These are phyloP conservation scores for Eristalinus aeneus DNA, from an alignment of 2,888 invertebrate species.

Conservation along the genomic window DNA sequence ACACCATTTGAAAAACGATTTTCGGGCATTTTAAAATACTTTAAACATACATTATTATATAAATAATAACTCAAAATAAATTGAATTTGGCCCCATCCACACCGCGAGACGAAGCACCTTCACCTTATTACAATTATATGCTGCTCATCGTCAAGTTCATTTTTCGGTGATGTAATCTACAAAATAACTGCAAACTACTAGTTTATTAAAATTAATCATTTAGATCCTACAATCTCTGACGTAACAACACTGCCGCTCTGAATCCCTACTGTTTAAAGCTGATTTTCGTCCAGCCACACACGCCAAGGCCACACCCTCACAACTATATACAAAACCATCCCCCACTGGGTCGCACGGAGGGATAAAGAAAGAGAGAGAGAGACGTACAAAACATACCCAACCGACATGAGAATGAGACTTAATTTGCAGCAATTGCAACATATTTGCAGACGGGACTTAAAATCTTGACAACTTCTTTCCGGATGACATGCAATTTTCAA, in stretches of 20 bases:
- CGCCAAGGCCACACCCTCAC: slow-evolving; percentile 62
- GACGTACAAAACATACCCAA: not conserved
- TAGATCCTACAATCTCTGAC: not conserved
- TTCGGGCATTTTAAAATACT: no score
- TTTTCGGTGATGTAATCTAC: no score
- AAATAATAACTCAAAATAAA: no score
- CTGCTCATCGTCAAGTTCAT: no score
- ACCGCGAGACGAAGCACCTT: no score
- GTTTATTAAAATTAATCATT: not conserved
- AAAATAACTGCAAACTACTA: no score
- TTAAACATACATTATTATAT: no score
- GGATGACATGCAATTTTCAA: slow-evolving; percentile 80
- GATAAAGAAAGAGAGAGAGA: not conserved
- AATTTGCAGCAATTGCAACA: slow-evolving; percentile 71
- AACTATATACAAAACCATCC: slow-evolving; percentile 12
- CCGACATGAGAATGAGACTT: slow-evolving; percentile 59
- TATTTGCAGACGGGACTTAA: slow-evolving; percentile 77
- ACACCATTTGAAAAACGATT: no score
- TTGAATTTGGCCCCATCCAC: no score
- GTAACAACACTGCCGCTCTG: not conserved
- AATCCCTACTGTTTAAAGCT: not conserved
- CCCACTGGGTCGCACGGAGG: not conserved
- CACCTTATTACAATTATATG: no score
- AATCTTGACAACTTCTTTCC: slow-evolving; percentile 81
- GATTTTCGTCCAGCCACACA: slow-evolving; percentile 8